Conservation (phyloP, 2,113 vertebrate genomes). For the Grallaria varia region DNA sequence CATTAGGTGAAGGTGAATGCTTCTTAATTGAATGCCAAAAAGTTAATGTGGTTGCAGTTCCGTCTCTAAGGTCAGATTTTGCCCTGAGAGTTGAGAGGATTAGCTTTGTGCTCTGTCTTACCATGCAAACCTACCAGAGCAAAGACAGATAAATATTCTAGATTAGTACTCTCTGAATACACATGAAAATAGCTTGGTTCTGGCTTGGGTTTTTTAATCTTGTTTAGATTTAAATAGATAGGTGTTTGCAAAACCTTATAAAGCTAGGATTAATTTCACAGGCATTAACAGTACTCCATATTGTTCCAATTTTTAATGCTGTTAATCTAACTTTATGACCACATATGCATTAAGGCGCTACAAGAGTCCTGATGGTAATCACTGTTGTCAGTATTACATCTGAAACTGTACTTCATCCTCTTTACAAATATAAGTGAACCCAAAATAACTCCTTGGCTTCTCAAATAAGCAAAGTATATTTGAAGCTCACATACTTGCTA, state of each 20-base stretch:
- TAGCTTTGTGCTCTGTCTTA: background rate
- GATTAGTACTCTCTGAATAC: background rate
- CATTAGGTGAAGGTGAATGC: background rate
- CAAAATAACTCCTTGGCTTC: constrained; percentile 2
- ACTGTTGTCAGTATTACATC: background rate
- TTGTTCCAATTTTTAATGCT: background rate
- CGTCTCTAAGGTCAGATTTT: background rate
- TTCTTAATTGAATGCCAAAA: background rate
- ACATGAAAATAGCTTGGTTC: background rate
- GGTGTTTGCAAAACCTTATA: background rate
- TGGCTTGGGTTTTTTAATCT: background rate
- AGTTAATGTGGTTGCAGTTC: background rate
- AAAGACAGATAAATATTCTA: background rate
- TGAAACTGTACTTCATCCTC: background rate
- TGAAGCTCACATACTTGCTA: background rate
- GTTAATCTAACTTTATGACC: background rate
- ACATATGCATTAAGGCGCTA: background rate
- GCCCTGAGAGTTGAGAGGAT: background rate
- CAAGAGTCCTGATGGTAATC: background rate
- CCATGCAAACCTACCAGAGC: background rate
- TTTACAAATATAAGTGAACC: background rate
- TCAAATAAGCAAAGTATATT: background rate
- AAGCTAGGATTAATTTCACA: background rate
- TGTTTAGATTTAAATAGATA: background rate
- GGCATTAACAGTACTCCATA: background rate